These are phyloP conservation scores for Trichogramma dendrolimi DNA, from an alignment of 2,888 invertebrate species.

Conservation along the genomic window DNA sequence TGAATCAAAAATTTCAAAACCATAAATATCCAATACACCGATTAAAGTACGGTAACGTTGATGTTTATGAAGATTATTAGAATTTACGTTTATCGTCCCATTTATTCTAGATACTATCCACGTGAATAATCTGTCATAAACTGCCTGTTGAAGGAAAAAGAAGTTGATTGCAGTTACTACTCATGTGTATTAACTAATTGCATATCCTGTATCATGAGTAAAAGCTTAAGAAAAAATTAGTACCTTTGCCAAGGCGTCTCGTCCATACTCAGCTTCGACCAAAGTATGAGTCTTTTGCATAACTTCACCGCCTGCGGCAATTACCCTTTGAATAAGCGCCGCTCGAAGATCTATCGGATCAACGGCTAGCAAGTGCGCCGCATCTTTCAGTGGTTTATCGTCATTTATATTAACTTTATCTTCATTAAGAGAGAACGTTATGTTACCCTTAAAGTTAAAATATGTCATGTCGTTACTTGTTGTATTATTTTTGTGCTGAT, in stretches of 20 bases:
- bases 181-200: background rate
- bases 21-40: conserved; percentile 96
- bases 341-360: conserved; percentile 63
- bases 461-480: conserved; percentile 3
- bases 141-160: conserved; percentile 58
- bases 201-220: background rate
- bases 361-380: conserved; percentile 59
- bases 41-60: conserved; percentile 72
- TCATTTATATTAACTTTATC: conserved; percentile 62
- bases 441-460: conserved; percentile 57
- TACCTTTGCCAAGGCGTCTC: conserved; percentile 88
- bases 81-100: conserved; percentile 78
- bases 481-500: background rate
- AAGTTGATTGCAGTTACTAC: conserved; percentile 3
- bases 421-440: conserved; percentile 57
- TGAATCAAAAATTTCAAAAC: conserved; percentile 95
- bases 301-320: conserved; percentile 89
- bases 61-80: conserved; percentile 49
- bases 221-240: background rate
- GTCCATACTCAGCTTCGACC: conserved; percentile 78
- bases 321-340: conserved; percentile 80
- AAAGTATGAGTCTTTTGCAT: conserved; percentile 87
- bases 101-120: conserved; percentile 94
- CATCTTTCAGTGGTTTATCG: conserved; percentile 61
- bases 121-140: conserved; percentile 90